Conservation (phyloP, 2,113 vertebrate species). For the Xiphorhynchus elegans region DNA sequence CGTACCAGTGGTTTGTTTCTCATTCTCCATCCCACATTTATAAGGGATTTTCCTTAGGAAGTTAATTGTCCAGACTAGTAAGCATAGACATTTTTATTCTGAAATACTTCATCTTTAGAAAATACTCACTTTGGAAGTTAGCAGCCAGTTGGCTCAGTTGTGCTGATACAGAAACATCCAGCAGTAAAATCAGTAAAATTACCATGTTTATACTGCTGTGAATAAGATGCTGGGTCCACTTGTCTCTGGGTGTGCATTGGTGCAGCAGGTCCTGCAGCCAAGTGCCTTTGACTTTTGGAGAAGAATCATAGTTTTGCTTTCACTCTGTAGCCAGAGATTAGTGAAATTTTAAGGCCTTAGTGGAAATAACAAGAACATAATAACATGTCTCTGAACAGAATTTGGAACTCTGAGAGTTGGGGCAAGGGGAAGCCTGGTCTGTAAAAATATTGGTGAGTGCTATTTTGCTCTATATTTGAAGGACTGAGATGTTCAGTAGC, state of each 20-base stretch:
- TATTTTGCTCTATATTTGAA: not conserved
- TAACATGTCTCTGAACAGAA: not conserved
- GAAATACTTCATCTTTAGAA: not conserved
- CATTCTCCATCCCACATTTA: not conserved
- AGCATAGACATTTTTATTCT: not conserved
- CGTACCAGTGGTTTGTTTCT: not conserved
- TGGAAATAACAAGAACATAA: not conserved
- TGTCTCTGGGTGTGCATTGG: not conserved
- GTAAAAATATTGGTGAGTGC: not conserved
- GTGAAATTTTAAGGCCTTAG: not conserved
- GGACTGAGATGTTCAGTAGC: not conserved
- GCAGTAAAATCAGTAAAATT: not conserved
- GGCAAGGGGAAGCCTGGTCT: not conserved
- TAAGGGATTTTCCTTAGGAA: not conserved
- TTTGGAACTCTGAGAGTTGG: not conserved
- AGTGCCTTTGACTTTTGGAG: not conserved
- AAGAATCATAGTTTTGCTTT: not conserved
- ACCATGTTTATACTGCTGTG: not conserved
- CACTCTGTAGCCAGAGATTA: not conserved
- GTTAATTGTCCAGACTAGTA: not conserved
- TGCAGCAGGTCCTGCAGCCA: not conserved
- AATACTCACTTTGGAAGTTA: not conserved
- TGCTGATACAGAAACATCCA: not conserved
- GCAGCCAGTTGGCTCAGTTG: not conserved
- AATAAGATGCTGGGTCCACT: rapidly evolving